Evolutionary conservation across 2,113 vertebrate species (phyloP).

Genomic region (Nannospalax galili): DNA sequence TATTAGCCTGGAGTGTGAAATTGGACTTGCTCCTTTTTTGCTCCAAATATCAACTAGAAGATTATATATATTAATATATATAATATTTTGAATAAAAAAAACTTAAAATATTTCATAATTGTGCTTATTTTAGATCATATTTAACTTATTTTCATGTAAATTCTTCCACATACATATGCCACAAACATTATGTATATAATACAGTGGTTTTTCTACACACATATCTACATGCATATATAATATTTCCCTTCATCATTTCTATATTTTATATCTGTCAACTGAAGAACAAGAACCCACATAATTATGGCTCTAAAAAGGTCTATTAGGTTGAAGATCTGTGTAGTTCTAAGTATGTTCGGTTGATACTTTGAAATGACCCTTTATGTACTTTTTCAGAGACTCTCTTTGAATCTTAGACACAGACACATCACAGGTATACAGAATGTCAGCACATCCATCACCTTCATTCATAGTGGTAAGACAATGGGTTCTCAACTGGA

Average conservation of each 20-base stretch:
- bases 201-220: neutral
- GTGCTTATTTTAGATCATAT: neutral
- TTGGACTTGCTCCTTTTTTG: neutral
- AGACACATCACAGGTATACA: neutral
- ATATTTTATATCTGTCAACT: neutral
- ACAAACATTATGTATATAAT: neutral
- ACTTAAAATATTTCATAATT: slow-evolving; percentile 24
- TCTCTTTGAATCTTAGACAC: neutral
- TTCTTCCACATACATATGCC: neutral
- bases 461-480: neutral
- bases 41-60: neutral
- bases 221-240: neutral
- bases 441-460: neutral
- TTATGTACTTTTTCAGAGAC: neutral
- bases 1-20: neutral
- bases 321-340: neutral
- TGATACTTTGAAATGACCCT: neutral
- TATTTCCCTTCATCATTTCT: neutral
- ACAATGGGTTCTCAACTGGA: neutral
- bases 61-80: neutral
- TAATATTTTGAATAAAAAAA: neutral
- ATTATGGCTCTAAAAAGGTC: neutral
- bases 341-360: neutral
- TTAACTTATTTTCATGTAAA: neutral
- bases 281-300: neutral